Base-by-base conservation (phyloP, 2,113 vertebrate species). In the Paraplagusia blochii region DNA sequence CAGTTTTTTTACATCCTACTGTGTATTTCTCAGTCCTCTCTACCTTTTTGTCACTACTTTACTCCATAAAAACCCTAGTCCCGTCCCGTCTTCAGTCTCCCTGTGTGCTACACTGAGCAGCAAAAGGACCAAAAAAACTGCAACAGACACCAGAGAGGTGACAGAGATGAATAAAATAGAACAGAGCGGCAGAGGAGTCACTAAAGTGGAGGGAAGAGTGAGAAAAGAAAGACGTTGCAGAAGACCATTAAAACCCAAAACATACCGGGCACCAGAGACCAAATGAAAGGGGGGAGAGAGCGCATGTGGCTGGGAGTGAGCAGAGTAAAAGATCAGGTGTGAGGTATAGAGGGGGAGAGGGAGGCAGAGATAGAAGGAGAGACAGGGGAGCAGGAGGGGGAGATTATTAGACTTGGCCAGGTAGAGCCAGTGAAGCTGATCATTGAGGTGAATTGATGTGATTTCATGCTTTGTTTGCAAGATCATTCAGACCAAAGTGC, bases 391-490 rank as follows among this genome's bases (percentile, higher is more conserved):
- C 72, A 68, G 87, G 49, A 59, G 82, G 79, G 87, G 83, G 74
- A 88, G 84, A 88, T 90, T 87, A 92, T 92, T 91, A 90, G 88
- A 88, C 75, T 77, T 82, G 87, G 88, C 86, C 90, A 91, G 90
- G 90, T 92, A 89, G 88, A 91, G 84, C 68, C 91, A 90, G 83
- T 89, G 86, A 90, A 91, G 90, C 91, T 53, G 81, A 92, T 92
- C 88, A 90, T 90, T 88, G 88, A 88, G 90, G 89, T 91, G 89
- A 92, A 92, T 88, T 90, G 90, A 91, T 90, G 90, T 90, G 91
- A 92, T 91, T 91, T 92, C 89, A 92, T 92, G 91, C 88, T 92
- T 92, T 92, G 88, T 92, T 91, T 91, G 91, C 88, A 83, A 89
- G 88, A 91, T 89, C 89, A 88, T 88, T 90, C 88, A 82, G 88